Evolutionary conservation across 2,113 vertebrate genomes (phyloP).

Genomic region (Grammatotria lemairii): DNA sequence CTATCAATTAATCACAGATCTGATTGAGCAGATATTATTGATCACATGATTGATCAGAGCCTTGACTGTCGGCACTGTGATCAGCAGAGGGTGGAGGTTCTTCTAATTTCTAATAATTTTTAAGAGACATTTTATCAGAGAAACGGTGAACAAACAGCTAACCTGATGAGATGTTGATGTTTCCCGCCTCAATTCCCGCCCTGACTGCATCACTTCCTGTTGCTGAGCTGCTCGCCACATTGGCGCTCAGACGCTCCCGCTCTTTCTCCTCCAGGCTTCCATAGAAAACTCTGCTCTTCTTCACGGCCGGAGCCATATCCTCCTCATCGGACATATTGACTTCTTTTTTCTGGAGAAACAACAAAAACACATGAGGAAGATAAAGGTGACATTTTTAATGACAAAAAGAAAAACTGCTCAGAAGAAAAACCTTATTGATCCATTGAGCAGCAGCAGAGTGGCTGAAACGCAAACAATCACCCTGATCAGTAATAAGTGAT

Average conservation of each 20-base stretch:
- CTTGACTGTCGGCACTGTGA: background rate
- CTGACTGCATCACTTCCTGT: slow-evolving; percentile 76
- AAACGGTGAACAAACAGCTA: background rate
- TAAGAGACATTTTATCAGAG: background rate
- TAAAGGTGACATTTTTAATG: background rate
- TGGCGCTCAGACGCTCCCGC: slow-evolving; percentile 77
- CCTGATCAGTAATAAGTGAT: background rate
- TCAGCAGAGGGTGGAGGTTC: background rate
- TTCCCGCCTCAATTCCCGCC: slow-evolving; percentile 85
- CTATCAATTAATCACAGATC: background rate
- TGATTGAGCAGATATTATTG: background rate
- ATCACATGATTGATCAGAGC: background rate
- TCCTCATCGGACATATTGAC: slow-evolving; percentile 74
- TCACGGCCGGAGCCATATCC: slow-evolving; percentile 67
- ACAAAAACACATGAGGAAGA: background rate
- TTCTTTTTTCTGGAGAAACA: background rate
- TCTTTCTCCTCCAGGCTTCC: slow-evolving; percentile 96
- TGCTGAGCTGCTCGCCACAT: background rate
- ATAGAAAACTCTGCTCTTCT: slow-evolving; percentile 86
- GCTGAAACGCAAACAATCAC: background rate
- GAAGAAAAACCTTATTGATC: background rate
- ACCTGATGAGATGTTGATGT: slow-evolving; percentile 96
- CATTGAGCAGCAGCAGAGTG: background rate
- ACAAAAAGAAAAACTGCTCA: background rate
- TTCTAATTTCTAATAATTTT: background rate